Evolutionary conservation across 2,113 vertebrate genomes (phyloP).

Genomic region (Oncorhynchus nerka): DNA sequence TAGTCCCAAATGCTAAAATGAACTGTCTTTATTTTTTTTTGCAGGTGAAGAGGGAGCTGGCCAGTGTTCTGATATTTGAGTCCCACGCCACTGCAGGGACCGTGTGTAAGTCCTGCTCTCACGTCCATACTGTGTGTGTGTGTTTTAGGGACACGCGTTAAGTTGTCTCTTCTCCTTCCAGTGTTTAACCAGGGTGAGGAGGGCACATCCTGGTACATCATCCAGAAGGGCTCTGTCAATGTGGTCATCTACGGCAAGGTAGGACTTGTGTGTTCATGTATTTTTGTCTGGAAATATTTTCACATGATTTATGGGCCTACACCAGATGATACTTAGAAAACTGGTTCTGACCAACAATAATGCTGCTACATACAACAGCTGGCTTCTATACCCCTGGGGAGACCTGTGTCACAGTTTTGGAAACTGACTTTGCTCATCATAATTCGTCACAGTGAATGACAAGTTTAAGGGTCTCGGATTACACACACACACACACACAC

Average conservation of each 20-base stretch:
- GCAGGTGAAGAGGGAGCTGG: slow-evolving; percentile 93
- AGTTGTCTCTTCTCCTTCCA: slow-evolving; percentile 57
- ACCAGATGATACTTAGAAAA: neutral
- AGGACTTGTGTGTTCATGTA: slow-evolving; percentile 26
- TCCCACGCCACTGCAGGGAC: slow-evolving; percentile 97
- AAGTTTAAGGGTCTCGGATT: slow-evolving; percentile 33
- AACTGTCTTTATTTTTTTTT: slow-evolving; percentile 25
- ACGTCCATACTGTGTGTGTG: neutral
- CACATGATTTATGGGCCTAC: neutral
- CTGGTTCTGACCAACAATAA: neutral
- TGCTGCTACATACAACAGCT: neutral
- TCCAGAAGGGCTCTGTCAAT: slow-evolving; percentile 97
- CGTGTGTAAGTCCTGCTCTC: slow-evolving; percentile 82
- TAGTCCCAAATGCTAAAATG: slow-evolving; percentile 2
- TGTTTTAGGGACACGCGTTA: neutral
- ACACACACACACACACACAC: neutral
- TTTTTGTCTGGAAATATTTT: slow-evolving; percentile 27
- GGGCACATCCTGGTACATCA: slow-evolving; percentile 99
- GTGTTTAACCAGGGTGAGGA: slow-evolving; percentile 99
- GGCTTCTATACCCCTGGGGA: neutral
- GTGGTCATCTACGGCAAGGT: slow-evolving; percentile 99
- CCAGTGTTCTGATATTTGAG: slow-evolving; percentile 95
- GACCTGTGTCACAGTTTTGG: neutral
- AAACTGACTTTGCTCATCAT: slow-evolving; percentile 25
- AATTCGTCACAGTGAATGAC: slow-evolving; percentile 48